A percentile compares a stretch with the other conserved stretches of the same genome.
These are phyloP conservation scores for Lytechinus variegatus DNA, from an alignment of 35 echinoderm and acorn worm genomes.

Conservation along the genomic window DNA sequence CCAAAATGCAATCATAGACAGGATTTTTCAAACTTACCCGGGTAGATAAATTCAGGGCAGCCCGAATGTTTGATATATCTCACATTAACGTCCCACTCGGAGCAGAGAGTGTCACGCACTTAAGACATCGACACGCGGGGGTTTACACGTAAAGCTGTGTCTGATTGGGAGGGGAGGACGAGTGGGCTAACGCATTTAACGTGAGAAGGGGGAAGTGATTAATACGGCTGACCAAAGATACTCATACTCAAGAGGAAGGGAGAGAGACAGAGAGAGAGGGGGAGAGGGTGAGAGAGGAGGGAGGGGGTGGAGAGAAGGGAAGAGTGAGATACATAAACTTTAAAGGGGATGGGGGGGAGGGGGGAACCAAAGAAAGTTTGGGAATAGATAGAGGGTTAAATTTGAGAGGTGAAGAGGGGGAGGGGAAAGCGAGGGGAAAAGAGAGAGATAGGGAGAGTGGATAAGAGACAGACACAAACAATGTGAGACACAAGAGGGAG, in stretches of 20 bases:
- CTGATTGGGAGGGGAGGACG: not conserved
- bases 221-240: constrained; percentile 16
- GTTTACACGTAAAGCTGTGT: not conserved
- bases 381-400: not conserved
- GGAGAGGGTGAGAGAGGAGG: not conserved
- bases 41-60: not conserved
- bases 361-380: not conserved
- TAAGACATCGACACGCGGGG: not conserved
- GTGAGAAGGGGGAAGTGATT: constrained; percentile 43
- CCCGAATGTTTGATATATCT: constrained; percentile 10
- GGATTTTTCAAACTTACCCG: not conserved
- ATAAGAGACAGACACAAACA: not conserved
- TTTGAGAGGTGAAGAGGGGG: not conserved
- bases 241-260: not conserved
- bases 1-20: not conserved
- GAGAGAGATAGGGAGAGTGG: not conserved
- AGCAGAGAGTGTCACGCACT: not conserved
- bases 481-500: not conserved
- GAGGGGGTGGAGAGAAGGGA: too few relatives aligned
- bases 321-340: too few relatives aligned
- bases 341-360: not conserved
- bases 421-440: not conserved
- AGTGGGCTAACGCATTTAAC: not conserved
- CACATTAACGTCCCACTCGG: not conserved
- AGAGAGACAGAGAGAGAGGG: not conserved